Evolutionary conservation across 2,888 invertebrate species (phyloP), one percentile per base, ranked within the genome.

Genomic region (Orthosia gothica): DNA sequence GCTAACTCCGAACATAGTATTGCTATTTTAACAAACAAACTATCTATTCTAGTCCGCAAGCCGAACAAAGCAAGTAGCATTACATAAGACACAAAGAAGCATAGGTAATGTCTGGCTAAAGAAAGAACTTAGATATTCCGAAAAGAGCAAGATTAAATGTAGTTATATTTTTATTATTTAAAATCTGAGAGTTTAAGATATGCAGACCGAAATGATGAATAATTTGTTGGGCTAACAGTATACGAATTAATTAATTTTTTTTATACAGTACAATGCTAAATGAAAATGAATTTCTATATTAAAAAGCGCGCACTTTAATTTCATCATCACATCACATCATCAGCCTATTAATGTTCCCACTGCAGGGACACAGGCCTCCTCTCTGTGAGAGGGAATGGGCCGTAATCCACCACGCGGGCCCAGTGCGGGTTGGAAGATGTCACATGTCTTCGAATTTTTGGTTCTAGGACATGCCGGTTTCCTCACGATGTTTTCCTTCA

Each of bases 81-180:
- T 15, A 59, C 18, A 49, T 4, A 5, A 32, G 16, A 49, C 5
- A 20, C 5, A 69, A 52, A 65, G 40, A 5, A 45, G 16, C 5
- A 20, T 16, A 54, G 15, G 5, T 18, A 26, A 5, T 58, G 3
- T 26, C n/a, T 45, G n/a, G 26, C n/a, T 20, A 45, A 52, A 49
- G 5, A 55, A 32, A 9, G 0, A 11, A n/a, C 23, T n/a, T 57
- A 32, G 7, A 32, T 32, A 23, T 32, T 0, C 32, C 32, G 32
- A 32, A 55, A 23, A 23, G 5, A 7, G 23, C 16, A 15, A 15
- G 23, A 59, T 45, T 32, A 9, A 32, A 59, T n/a, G 12, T 40
- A 61, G 32, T 32, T 32, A 61, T 45, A n/a, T n/a, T 61, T 23
- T 45, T 61, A 52, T 61, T 32, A n/a, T 54, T 47, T n/a, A 9